These are phyloP conservation scores for Troides helena DNA, from an alignment of 2,888 invertebrate genomes.

Conservation along the genomic window DNA sequence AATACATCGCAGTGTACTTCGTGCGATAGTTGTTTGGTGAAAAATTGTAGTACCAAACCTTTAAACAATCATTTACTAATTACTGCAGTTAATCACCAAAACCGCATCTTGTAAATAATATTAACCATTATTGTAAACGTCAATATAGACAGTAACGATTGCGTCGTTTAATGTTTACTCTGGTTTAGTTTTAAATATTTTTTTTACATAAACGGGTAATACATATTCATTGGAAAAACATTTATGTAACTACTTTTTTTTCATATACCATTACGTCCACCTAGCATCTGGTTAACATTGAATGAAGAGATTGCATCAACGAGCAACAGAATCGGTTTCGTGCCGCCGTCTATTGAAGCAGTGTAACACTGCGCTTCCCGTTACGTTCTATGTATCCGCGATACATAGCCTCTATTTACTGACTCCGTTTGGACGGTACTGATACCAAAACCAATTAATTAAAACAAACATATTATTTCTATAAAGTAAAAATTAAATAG, in stretches of 20 bases:
- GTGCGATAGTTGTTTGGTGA: too few species aligned
- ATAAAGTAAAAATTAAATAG: not conserved
- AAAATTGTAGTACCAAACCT: too few species aligned
- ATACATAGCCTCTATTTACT: constrained; percentile 48
- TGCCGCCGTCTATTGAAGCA: constrained; percentile 36
- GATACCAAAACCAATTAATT: constrained; percentile 35
- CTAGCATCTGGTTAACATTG: constrained; percentile 38
- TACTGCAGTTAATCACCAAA: not conserved
- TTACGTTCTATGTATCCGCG: constrained; percentile 55
- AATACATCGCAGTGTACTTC: too few species aligned
- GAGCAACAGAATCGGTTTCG: constrained; percentile 27
- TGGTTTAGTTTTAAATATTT: not conserved
- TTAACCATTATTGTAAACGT: not conserved
- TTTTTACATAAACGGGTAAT: not conserved
- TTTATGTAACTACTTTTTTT: constrained; percentile 13
- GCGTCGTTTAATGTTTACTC: not conserved
- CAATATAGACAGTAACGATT: not conserved
- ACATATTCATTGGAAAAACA: not conserved
- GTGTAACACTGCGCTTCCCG: constrained; percentile 63
- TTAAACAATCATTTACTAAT: not conserved
- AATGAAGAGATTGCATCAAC: constrained; percentile 50
- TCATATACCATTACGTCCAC: constrained; percentile 6
- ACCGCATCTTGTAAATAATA: not conserved
- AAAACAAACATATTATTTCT: not conserved
- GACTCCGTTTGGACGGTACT: constrained; percentile 37